Conservation (phyloP, 2,888 invertebrate genomes). For the Ashinkailepas kermadecensis region DNA sequence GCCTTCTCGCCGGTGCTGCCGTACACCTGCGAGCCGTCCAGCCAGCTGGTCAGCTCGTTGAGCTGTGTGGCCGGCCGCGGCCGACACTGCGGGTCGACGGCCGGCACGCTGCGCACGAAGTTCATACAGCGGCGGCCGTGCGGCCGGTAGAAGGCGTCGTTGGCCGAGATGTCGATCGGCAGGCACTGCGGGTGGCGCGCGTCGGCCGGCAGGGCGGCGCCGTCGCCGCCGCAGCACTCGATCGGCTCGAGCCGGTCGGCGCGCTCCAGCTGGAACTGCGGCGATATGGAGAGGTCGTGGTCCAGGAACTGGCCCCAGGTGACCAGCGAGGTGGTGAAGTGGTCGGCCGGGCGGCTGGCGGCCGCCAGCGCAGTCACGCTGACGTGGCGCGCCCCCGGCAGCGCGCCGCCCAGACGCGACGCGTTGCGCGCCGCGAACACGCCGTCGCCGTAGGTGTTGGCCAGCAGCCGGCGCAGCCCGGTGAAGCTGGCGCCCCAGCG, state of each 20-base stretch:
- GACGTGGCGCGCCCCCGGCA: background rate
- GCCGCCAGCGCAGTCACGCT: background rate
- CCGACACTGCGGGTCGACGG: background rate
- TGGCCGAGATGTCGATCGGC: slow-evolving; percentile 54
- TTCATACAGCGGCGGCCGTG: slow-evolving; percentile 71
- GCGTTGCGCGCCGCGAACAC: background rate
- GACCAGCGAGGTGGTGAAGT: background rate
- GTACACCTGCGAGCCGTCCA: slow-evolving; percentile 69
- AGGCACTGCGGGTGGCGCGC: slow-evolving; percentile 51
- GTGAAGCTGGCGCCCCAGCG: background rate
- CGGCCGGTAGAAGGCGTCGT: slow-evolving; percentile 59
- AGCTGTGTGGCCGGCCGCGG: background rate
- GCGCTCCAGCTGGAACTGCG: too few species aligned
- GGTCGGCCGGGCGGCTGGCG: too few species aligned
- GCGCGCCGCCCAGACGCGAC: background rate
- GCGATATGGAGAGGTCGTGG: slow-evolving; percentile 24
- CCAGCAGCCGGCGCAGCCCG: background rate
- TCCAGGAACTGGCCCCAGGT: slow-evolving; percentile 23
- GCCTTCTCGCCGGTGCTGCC: slow-evolving; percentile 62
- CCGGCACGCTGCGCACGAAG: slow-evolving; percentile 44
- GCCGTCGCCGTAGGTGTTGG: background rate
- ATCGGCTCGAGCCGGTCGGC: background rate
- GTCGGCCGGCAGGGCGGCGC: background rate
- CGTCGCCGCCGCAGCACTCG: background rate
- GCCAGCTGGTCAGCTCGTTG: background rate